Evolutionary conservation across 2,888 invertebrate genomes (phyloP), one percentile per base, ranked within the genome.

Genomic region (Pogonocherus hispidulus): DNA sequence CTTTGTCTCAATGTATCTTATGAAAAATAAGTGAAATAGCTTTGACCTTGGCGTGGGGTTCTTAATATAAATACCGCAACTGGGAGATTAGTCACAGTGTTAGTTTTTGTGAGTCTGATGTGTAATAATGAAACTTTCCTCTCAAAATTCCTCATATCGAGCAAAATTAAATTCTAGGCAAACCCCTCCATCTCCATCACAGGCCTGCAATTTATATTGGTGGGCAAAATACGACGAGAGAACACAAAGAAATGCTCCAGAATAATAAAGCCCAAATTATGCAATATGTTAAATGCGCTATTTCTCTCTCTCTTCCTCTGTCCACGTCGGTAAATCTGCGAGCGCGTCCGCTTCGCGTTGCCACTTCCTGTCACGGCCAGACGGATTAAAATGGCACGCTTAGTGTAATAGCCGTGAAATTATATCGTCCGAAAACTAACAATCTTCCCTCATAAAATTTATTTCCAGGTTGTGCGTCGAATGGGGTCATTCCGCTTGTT

Each of bases 351-450:
- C 69, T 76, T 77, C 77, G 77, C 77, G 79, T 79, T 76, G 77
- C 80, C 77, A 76, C 77, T 79, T 81, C 81, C 81, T 81, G 81
- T 81, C 81, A 81, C 73, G 71, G 76, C 76, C 81, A 81, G 75
- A 75, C 80, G 78, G 78, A 82, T 82, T 81, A 81, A 80, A 82
- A 80, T 79, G 80, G 78, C 78, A 76, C 78, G 78, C 78, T 78
- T 76, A 76, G 77, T 77, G 78, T 80, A 81, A 81, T 79, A 77
- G 80, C 80, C 81, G 80, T 81, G 81, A 81, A 82, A 82, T 81
- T 82, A 82, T 82, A 82, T 82, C 80, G 81, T 79, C 80, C 78
- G 82, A 82, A 80, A 82, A 81, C 76, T 79, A 72, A 67, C 55
- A 71, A 66, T 72, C 70, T 59, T 64, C 64, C 22, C 62, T 49